Evolutionary conservation across 2,113 vertebrate genomes (phyloP).

Genomic region (Otis tarda): DNA sequence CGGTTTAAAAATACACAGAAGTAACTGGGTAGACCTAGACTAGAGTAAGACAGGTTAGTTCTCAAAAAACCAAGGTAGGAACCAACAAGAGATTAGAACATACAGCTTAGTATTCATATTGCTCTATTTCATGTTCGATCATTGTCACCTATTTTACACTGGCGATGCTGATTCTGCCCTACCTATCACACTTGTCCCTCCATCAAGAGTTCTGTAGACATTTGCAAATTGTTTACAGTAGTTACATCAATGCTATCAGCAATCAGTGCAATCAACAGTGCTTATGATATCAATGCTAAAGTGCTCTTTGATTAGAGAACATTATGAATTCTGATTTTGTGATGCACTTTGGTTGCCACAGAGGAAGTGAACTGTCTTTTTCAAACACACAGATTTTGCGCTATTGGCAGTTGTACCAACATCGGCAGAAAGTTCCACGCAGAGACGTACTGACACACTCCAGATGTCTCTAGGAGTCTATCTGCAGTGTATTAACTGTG

Average conservation of each 20-base stretch:
- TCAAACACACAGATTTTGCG: neutral
- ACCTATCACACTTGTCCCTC: neutral
- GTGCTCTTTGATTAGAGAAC: neutral
- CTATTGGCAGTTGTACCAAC: neutral
- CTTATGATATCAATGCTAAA: neutral
- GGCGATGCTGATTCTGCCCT: neutral
- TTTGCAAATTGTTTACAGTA: neutral
- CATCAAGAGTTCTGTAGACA: neutral
- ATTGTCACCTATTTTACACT: neutral
- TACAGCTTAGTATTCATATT: neutral
- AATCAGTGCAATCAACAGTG: neutral
- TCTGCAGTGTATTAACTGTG: neutral
- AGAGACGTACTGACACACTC: accelerated
- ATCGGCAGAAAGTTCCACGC: neutral
- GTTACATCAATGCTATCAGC: neutral
- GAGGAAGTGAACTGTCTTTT: neutral
- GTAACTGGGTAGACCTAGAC: neutral
- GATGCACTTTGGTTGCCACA: neutral
- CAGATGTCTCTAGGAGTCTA: neutral
- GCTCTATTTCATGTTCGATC: neutral
- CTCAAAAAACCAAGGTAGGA: neutral
- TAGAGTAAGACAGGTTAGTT: neutral
- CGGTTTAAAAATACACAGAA: conserved; percentile 38
- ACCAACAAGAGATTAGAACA: neutral
- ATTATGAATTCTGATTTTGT: neutral